Conservation (phyloP, 2,888 invertebrate species). For the Drosophila bunnanda region DNA sequence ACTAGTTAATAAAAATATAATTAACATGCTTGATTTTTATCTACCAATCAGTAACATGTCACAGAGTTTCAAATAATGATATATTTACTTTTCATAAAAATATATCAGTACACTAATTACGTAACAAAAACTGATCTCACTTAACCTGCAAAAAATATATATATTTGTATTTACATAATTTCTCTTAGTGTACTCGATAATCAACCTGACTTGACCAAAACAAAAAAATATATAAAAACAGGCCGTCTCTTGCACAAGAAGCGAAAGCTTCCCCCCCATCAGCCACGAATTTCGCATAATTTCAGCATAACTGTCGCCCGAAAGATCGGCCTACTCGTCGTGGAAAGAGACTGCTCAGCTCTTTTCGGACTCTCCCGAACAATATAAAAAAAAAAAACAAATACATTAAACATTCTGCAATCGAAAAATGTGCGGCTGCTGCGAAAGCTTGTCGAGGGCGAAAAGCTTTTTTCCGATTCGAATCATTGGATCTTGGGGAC, state of each 20-base stretch:
- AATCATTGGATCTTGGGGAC: constrained; percentile 15
- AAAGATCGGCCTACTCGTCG: constrained; percentile 18
- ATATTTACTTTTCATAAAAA: not conserved
- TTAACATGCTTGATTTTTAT: no score
- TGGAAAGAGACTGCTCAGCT: constrained; percentile 27
- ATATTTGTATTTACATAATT: not conserved
- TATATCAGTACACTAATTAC: no score
- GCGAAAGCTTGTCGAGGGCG: constrained; percentile 35
- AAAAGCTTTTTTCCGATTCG: constrained; percentile 31
- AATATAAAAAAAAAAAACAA: not conserved
- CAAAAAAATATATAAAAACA: constrained; percentile 11
- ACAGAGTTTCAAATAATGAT: not conserved
- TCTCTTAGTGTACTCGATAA: constrained; percentile 12
- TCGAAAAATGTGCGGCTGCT: constrained; percentile 20
- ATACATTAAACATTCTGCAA: constrained; percentile 32
- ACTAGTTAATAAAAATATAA: no score
- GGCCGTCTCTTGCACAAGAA: constrained; percentile 55
- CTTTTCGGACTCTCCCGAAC: constrained; percentile 14
- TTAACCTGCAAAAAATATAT: no score
- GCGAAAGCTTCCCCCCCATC: constrained; percentile 47
- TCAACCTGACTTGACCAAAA: constrained; percentile 44
- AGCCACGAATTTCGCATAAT: constrained; percentile 60
- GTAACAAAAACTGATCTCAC: no score
- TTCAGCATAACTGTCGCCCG: constrained; percentile 39
- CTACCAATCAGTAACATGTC: not conserved